Evolutionary conservation across 2,888 invertebrate species (phyloP).

Genomic region (Amphimallon solstitiale): DNA sequence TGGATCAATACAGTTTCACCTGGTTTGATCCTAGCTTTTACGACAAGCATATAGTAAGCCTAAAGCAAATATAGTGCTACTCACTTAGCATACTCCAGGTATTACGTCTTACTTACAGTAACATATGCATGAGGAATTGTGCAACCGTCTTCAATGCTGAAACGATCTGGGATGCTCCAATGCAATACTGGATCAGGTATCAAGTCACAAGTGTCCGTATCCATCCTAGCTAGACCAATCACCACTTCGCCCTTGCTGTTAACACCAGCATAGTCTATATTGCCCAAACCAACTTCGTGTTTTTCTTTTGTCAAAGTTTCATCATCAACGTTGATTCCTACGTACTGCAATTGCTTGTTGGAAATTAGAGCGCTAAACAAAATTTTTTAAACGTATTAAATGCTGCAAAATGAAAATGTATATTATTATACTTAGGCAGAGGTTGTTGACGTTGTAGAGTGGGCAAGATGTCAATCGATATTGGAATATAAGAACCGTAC

Average conservation of each 20-base stretch:
- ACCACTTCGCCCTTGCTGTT: constrained; percentile 67
- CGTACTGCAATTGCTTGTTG: constrained; percentile 53
- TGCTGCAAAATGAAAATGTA: not conserved
- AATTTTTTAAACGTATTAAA: not conserved
- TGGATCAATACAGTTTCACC: constrained; percentile 67
- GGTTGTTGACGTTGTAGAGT: constrained; percentile 45
- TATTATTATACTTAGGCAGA: constrained; percentile 42
- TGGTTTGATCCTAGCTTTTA: constrained; percentile 55
- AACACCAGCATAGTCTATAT: constrained; percentile 58
- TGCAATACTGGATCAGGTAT: constrained; percentile 61
- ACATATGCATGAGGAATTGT: constrained; percentile 84
- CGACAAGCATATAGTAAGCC: constrained; percentile 61
- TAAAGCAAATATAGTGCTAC: constrained; percentile 54
- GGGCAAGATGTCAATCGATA: constrained; percentile 54
- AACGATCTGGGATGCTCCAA: constrained; percentile 78
- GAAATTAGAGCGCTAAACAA: constrained; percentile 35
- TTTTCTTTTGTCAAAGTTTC: constrained; percentile 53
- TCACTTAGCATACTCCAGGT: too few species aligned
- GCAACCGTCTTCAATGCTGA: constrained; percentile 80
- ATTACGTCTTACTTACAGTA: constrained; percentile 63
- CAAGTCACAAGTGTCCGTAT: constrained; percentile 55
- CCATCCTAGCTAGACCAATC: constrained; percentile 72
- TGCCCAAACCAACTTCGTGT: constrained; percentile 55
- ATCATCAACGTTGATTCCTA: constrained; percentile 58
- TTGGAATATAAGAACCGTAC: constrained; percentile 51